Evolutionary conservation across 2,113 vertebrate species (phyloP).

Genomic region (Brevimyrus niger): DNA sequence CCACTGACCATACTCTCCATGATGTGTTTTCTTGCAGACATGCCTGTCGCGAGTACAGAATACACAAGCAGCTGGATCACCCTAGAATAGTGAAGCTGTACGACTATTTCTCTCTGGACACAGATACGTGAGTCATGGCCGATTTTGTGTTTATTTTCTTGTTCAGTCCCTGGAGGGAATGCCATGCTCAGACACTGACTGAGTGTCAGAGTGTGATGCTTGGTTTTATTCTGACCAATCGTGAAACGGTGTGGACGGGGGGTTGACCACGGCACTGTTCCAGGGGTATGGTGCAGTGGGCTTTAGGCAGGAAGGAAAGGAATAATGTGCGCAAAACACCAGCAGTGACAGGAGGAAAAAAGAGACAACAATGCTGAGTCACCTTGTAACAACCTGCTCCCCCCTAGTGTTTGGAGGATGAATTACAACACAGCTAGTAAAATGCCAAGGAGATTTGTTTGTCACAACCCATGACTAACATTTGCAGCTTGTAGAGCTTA

Average conservation of each 20-base stretch:
- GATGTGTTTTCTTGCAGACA: slow-evolving; percentile 61
- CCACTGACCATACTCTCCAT: not conserved
- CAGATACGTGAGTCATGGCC: slow-evolving; percentile 83
- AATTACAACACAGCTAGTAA: not conserved
- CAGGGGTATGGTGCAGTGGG: not conserved
- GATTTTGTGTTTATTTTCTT: not conserved
- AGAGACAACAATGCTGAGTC: not conserved
- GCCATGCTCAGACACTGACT: not conserved
- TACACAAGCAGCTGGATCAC: slow-evolving; percentile 99
- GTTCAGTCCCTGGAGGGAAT: not conserved
- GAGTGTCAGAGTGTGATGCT: not conserved
- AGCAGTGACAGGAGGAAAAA: not conserved
- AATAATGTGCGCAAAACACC: not conserved
- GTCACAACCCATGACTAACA: not conserved
- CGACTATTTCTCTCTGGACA: slow-evolving; percentile 99
- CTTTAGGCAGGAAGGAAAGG: not conserved
- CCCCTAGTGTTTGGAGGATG: not conserved
- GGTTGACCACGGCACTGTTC: not conserved
- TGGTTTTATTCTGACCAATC: not conserved
- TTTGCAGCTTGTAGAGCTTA: not conserved
- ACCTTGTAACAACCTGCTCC: not conserved
- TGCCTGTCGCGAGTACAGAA: slow-evolving; percentile 98
- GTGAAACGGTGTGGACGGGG: not conserved
- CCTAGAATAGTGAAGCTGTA: slow-evolving; percentile 98
- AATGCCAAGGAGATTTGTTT: not conserved